Evolutionary conservation across 1,140 invertebrate species (phyloP).

Genomic region (Pseudomyrmex gracilis): DNA sequence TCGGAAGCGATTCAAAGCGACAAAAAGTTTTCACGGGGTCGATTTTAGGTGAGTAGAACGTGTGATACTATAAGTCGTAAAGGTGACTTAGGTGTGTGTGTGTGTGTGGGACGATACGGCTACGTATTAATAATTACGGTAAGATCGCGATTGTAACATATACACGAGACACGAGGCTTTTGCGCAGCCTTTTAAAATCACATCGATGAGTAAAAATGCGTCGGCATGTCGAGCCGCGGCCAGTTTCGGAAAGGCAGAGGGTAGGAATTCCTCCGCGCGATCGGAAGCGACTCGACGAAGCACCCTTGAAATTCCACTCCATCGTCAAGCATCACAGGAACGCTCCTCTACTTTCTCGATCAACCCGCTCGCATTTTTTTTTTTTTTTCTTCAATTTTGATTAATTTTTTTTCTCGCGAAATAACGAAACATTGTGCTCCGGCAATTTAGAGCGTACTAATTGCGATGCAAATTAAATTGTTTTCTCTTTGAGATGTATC

Average conservation of each 20-base stretch:
- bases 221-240: constrained; percentile 66
- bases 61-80: constrained; percentile 78
- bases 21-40: constrained; percentile 73
- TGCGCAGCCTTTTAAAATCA: constrained; percentile 82
- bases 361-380: no score
- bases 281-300: constrained; percentile 30
- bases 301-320: constrained; percentile 26
- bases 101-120: constrained; percentile 70
- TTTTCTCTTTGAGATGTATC: neutral
- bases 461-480: constrained; percentile 13
- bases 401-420: no score
- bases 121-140: constrained; percentile 76
- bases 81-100: no score
- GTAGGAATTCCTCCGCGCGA: constrained; percentile 38
- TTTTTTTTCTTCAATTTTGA: no score
- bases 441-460: constrained; percentile 11
- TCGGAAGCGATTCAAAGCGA: constrained; percentile 78
- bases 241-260: constrained; percentile 51
- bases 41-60: constrained; percentile 65
- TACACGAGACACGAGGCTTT: constrained; percentile 84
- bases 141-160: constrained; percentile 82
- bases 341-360: neutral
- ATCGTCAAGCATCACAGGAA: constrained; percentile 41
- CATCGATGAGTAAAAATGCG: constrained; percentile 82
- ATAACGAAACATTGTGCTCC: constrained; percentile 9